Percentiles rank a stretch among this genome's conserved stretches.
Evolutionary conservation across 1,140 invertebrate species (phyloP).

Genomic region (Anastatus disparis): DNA sequence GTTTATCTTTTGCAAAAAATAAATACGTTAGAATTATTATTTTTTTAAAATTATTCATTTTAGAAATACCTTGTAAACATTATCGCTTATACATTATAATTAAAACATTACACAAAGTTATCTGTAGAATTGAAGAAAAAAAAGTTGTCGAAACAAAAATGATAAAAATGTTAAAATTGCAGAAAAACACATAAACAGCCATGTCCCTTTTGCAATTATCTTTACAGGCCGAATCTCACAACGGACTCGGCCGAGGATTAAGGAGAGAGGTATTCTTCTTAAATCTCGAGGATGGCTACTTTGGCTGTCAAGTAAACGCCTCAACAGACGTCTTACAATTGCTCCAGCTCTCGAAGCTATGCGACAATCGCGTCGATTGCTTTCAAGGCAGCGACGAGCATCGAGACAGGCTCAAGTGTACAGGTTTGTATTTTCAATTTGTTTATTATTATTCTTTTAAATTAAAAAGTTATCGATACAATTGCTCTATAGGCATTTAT

Average conservation of each 20-base stretch:
- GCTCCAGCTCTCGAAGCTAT: conserved; percentile 93
- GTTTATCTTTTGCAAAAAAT: too few relatives aligned
- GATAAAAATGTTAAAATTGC: too few relatives aligned
- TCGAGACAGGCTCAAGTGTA: conserved; percentile 89
- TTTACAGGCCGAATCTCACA: conserved; percentile 77
- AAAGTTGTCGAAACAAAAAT: not conserved
- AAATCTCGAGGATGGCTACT: conserved; percentile 96
- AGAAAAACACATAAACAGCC: too few relatives aligned
- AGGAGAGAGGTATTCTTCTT: conserved; percentile 94
- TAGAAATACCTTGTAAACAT: too few relatives aligned
- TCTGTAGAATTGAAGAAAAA: too few relatives aligned
- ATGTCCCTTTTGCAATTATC: not conserved
- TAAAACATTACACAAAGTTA: too few relatives aligned
- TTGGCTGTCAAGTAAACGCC: conserved; percentile 96
- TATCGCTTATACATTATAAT: too few relatives aligned
- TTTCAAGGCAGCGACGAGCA: conserved; percentile 92
- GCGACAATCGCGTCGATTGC: conserved; percentile 90
- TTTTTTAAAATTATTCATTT: too few relatives aligned
- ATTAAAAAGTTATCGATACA: too few relatives aligned
- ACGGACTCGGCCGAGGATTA: conserved; percentile 80
- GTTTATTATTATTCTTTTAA: too few relatives aligned
- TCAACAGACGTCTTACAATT: conserved; percentile 93
- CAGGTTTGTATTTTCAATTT: conserved; percentile 85
- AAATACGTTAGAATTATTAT: too few relatives aligned
- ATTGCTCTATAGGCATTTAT: too few relatives aligned